A percentile compares a stretch with the other conserved stretches of the same genome.
Evolutionary conservation across 2,888 invertebrate species (phyloP).

Genomic region (Eledone cirrhosa): DNA sequence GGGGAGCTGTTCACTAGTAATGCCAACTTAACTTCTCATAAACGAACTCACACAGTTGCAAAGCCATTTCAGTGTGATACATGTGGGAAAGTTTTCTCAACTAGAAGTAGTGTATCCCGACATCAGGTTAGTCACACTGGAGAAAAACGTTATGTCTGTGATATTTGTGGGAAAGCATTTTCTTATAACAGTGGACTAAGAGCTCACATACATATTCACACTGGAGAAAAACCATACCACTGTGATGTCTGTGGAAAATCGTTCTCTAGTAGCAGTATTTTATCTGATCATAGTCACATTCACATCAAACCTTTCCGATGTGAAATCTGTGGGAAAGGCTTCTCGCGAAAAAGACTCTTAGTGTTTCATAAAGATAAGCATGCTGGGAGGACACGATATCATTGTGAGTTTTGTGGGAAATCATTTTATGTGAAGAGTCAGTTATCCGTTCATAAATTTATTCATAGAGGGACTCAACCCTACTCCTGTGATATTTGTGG

Average conservation of each 20-base stretch:
- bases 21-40: background rate
- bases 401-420: no score
- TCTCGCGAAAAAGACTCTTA: background rate
- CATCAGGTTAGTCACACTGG: conserved; percentile 19
- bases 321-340: background rate
- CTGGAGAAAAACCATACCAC: conserved; percentile 16
- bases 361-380: no score
- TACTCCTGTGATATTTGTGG: no score
- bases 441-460: no score
- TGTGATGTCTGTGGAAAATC: conserved; percentile 3
- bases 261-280: background rate
- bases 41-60: conserved; percentile 24
- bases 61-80: conserved; percentile 25
- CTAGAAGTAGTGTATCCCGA: conserved; percentile 1
- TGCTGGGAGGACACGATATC: no score
- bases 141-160: conserved; percentile 18
- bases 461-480: no score
- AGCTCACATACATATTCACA: conserved; percentile 23
- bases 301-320: background rate
- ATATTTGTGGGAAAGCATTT: conserved; percentile 27
- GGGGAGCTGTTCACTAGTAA: background rate
- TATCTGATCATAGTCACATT: background rate
- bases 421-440: no score
- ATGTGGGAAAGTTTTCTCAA: conserved; percentile 24
- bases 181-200: conserved; percentile 20